phyloP scores from a whole-genome alignment of 2,888 invertebrate genomes.

The Acrobasis consociella region DNA sequence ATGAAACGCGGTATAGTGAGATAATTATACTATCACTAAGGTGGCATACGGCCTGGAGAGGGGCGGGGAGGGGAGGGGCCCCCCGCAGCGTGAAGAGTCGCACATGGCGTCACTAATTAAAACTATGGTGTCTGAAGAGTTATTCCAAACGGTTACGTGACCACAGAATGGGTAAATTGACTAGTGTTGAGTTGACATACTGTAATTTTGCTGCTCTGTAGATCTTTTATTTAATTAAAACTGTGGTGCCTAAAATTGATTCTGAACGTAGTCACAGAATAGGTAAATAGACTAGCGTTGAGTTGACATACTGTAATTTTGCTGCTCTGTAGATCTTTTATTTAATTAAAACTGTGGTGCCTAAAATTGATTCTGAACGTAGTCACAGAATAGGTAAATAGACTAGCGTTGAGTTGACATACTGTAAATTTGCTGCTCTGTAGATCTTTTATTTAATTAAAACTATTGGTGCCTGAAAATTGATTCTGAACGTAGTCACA shows the following conservation, averaged over 20 bases:
- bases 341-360: background rate
- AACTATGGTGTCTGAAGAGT: constrained; percentile 41
- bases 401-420: background rate
- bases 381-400: background rate
- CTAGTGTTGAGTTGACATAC: background rate
- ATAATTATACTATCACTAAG: constrained; percentile 76
- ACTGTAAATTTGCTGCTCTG: background rate
- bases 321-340: background rate
- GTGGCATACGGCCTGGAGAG: constrained; percentile 46
- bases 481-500: constrained; percentile 2
- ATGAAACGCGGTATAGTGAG: constrained; percentile 53
- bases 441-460: background rate
- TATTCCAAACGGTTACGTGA: constrained; percentile 18
- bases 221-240: background rate
- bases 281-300: background rate
- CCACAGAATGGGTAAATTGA: background rate
- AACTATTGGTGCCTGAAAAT: background rate
- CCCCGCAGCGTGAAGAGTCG: constrained; percentile 69
- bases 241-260: background rate
- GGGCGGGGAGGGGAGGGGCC: constrained; percentile 34
- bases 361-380: background rate
- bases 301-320: background rate
- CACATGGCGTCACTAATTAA: constrained; percentile 78
- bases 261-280: constrained; percentile 7
- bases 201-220: constrained; percentile 1